phyloP scores from a whole-genome alignment of 2,113 vertebrate species.

The Cervus canadensis region DNA sequence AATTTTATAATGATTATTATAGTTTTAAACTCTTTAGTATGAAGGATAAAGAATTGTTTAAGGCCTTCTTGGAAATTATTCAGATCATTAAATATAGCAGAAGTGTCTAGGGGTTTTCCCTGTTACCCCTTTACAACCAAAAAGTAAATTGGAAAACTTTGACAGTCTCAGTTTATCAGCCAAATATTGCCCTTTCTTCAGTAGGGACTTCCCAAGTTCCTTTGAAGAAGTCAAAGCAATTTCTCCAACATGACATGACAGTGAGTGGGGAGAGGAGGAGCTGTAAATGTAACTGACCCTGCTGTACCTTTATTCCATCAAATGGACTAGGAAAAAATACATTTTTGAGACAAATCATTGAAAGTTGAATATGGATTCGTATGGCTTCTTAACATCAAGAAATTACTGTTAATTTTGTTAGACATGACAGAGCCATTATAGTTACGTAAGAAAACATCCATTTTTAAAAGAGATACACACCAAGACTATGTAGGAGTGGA shows the following conservation, averaged over 20 bases:
- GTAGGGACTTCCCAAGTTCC: conserved; percentile 82
- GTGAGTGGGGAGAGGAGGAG: background rate
- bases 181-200: conserved; percentile 76
- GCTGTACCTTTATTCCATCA: background rate
- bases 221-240: conserved; percentile 78
- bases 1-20: background rate
- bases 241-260: background rate
- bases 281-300: background rate
- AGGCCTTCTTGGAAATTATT: background rate
- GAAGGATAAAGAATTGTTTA: background rate
- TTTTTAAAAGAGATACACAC: background rate
- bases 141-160: conserved; percentile 74
- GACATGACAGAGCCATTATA: background rate
- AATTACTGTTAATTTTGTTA: conserved; percentile 37
- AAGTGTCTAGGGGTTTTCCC: background rate
- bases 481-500: background rate
- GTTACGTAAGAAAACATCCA: conserved; percentile 18
- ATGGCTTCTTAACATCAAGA: conserved; percentile 10
- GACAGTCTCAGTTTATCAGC: conserved; percentile 82
- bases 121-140: conserved; percentile 38
- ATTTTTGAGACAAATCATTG: background rate
- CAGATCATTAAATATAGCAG: background rate
- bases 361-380: background rate
- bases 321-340: background rate
- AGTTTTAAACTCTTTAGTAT: background rate